Base-by-base conservation (phyloP, 2,888 invertebrate species). In the Patella caerulea region DNA sequence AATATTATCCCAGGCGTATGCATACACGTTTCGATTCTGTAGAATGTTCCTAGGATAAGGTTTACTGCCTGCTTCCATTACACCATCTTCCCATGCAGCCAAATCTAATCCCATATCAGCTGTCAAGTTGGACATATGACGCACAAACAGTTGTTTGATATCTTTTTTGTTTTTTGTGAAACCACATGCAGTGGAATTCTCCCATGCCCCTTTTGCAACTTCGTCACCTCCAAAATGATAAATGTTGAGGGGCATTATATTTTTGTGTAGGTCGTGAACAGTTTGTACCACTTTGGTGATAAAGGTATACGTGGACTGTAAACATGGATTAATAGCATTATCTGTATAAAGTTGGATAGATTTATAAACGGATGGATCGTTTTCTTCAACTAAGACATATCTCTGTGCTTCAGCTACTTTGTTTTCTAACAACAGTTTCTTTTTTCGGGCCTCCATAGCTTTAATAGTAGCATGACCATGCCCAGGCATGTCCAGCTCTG, bases 401-500 rank as follows among this genome's bases (percentile, higher is more conserved):
- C 83, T 76, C 14, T 81, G 72, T 1, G 84, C 83, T 24, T 78
- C 83, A 1, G 65, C 78, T 14, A 34, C 29, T 59, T 82, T 82
- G 17, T 76, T 73, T 45, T 72, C 72, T 12, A 76, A 59, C 19
- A 81, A 59, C 24, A 82, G 77, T n/a, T 81, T 82, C 53, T 82
- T 74, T 12, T 82, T 78, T 52, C 88, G 79, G 3, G 84, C 82
- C 71, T 86, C 83, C 86, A 90, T 87, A 29, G 90, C 84, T 54
- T 86, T 84, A 75, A 90, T 87, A 55, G 89, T 88, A 1, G 90
- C 90, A 53, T 86, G 84, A 15, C 85, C 83, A 78, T 90, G 90
- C 5, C 89, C 89, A 0, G 91, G 91, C 88, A 89, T 88, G 74
- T 90, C 90, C 53, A 91, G 82, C 81, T 90, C 91, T 7, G 91